phyloP scores from a whole-genome alignment of 37 sponge, comb jelly and placozoan genomes.

The Aphrocallistes beatrix region DNA sequence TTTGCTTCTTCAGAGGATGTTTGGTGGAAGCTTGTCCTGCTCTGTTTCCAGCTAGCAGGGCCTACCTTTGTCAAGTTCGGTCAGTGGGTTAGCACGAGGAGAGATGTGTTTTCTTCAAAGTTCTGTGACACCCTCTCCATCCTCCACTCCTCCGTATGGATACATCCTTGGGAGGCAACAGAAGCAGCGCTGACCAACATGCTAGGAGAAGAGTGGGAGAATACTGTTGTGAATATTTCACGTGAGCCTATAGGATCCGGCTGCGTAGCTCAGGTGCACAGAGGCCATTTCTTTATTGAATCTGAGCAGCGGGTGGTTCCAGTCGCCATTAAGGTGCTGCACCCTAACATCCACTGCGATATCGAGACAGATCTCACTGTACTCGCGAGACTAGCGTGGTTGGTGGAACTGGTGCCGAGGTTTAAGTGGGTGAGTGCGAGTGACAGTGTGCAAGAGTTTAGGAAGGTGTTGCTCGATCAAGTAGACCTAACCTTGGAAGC shows the following conservation, averaged over 20 bases:
- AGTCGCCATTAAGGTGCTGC: slow-evolving; percentile 53
- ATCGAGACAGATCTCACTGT: slow-evolving; percentile 36
- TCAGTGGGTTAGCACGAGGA: slow-evolving; percentile 57
- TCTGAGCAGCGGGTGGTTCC: slow-evolving; percentile 6
- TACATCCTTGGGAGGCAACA: slow-evolving; percentile 46
- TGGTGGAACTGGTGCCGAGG: slow-evolving; percentile 43
- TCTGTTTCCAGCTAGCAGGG: slow-evolving; percentile 34
- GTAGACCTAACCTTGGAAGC: slow-evolving; percentile 45
- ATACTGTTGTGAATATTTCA: neutral
- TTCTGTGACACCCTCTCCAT: slow-evolving; percentile 39
- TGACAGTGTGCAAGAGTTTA: slow-evolving; percentile 48
- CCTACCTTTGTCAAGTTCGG: slow-evolving; percentile 60
- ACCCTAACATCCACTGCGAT: slow-evolving; percentile 27
- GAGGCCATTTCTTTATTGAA: slow-evolving; percentile 23
- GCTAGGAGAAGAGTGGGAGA: slow-evolving; percentile 37
- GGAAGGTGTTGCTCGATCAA: slow-evolving; percentile 10
- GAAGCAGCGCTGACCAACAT: slow-evolving; percentile 18
- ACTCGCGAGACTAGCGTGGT: slow-evolving; percentile 38
- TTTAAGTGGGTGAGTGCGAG: slow-evolving; percentile 43
- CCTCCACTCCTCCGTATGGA: slow-evolving; percentile 30
- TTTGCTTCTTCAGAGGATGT: neutral
- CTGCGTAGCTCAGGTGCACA: slow-evolving; percentile 59
- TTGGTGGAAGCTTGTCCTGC: slow-evolving; percentile 21
- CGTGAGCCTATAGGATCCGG: slow-evolving; percentile 47
- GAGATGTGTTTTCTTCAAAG: slow-evolving; percentile 40